These are phyloP conservation scores for Caenorhabditis latens DNA, from an alignment of 1,140 invertebrate species.

Conservation along the genomic window DNA sequence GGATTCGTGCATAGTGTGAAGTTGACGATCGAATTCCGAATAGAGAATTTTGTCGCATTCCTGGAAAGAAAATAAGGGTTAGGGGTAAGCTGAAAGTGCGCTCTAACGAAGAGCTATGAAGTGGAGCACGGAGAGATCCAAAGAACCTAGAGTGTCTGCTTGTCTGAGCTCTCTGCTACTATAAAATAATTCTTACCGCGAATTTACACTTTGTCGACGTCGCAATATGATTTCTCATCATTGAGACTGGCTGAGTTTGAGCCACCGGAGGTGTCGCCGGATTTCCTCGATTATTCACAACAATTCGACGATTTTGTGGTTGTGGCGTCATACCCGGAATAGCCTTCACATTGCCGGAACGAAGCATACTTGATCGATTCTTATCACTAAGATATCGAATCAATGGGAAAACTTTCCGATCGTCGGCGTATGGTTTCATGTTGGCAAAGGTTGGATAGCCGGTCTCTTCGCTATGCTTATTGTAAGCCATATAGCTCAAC, in stretches of 20 bases:
- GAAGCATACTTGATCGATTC: background rate
- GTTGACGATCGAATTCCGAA: constrained; percentile 25
- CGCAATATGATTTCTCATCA: background rate
- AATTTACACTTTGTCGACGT: background rate
- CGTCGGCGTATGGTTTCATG: background rate
- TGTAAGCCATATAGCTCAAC: constrained; percentile 9
- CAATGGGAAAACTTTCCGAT: background rate
- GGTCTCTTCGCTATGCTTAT: background rate
- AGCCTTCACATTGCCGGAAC: too few relatives aligned
- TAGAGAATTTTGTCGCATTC: background rate
- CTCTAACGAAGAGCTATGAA: background rate
- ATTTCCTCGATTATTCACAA: background rate
- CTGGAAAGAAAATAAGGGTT: background rate
- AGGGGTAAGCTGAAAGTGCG: background rate
- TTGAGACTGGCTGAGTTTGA: background rate
- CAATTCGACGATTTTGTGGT: background rate
- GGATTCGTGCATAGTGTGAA: background rate
- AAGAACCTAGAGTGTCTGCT: too few relatives aligned
- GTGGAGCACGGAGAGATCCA: too few relatives aligned
- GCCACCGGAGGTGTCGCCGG: too few relatives aligned
- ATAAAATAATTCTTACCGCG: background rate
- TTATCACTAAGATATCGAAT: background rate
- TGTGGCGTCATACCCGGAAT: background rate
- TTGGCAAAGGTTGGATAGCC: background rate
- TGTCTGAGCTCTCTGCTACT: too few relatives aligned